Percentiles rank a stretch among this genome's conserved stretches.
Evolutionary conservation across 2,113 vertebrate species (phyloP).

Genomic region (Tetrax tetrax): DNA sequence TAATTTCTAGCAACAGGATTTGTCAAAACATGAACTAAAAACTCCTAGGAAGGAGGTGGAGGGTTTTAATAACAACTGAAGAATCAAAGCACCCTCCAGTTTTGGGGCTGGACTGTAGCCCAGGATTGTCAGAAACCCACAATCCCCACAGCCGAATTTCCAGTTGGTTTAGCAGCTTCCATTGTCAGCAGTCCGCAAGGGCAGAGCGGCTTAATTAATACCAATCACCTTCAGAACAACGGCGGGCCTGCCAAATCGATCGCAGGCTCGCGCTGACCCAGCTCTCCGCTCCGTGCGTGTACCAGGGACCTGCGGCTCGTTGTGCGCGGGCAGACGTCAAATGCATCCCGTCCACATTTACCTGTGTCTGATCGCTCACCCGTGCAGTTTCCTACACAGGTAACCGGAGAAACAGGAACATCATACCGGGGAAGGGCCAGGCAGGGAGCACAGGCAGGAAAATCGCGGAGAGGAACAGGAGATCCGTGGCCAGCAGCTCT

Average conservation of each 20-base stretch:
- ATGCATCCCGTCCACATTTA: not conserved
- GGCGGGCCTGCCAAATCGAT: not conserved
- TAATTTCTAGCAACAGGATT: not conserved
- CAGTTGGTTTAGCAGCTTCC: not conserved
- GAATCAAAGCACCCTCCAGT: not conserved
- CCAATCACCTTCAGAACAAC: not conserved
- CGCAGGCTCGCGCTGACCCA: not conserved
- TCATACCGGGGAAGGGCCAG: fast-evolving
- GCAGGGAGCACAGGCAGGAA: not conserved
- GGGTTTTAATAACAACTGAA: not conserved
- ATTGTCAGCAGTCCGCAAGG: not conserved
- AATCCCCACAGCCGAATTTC: not conserved
- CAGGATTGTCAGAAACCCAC: not conserved
- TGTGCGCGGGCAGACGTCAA: conserved; percentile 17
- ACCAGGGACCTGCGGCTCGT: fast-evolving
- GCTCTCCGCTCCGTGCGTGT: not conserved
- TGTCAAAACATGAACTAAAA: not conserved
- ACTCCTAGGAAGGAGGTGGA: not conserved
- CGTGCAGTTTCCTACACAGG: not conserved
- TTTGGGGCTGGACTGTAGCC: not conserved
- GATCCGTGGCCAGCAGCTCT: not conserved
- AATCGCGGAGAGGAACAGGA: not conserved
- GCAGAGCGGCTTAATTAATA: not conserved
- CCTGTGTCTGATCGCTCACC: not conserved
- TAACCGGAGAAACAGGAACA: not conserved